Evolutionary conservation across 2,113 vertebrate species (phyloP).

Genomic region (Mesoclemmys tuberculata): DNA sequence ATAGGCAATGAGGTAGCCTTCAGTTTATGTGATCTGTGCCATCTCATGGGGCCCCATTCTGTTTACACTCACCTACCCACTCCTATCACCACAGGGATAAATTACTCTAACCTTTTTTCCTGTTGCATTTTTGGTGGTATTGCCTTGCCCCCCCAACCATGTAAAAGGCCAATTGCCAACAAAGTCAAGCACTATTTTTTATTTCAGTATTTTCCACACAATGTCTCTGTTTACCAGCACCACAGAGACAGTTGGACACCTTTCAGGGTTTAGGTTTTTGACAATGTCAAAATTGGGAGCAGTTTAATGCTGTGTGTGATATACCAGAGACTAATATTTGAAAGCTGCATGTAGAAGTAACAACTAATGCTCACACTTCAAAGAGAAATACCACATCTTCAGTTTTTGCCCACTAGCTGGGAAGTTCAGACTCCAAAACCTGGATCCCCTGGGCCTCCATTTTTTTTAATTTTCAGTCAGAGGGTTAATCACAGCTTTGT

Average conservation of each 20-base stretch:
- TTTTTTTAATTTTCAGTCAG: not conserved
- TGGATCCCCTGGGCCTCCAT: not conserved
- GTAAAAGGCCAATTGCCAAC: not conserved
- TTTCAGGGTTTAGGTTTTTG: constrained; percentile 27
- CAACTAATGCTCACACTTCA: not conserved
- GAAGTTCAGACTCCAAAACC: constrained; percentile 8
- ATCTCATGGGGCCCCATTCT: not conserved
- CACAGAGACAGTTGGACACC: not conserved
- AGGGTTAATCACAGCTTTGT: constrained; percentile 26
- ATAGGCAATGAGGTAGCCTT: not conserved
- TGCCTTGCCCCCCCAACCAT: not conserved
- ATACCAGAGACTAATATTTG: constrained; percentile 40
- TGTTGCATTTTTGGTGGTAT: not conserved
- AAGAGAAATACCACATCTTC: constrained; percentile 8
- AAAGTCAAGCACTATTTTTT: not conserved
- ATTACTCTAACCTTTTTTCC: not conserved
- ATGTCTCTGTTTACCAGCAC: not conserved
- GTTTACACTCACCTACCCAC: not conserved
- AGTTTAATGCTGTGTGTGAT: constrained; percentile 24
- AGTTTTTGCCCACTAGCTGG: not conserved
- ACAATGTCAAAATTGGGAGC: constrained; percentile 37
- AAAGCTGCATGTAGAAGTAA: constrained; percentile 44
- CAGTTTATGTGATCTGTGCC: not conserved
- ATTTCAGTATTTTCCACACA: not conserved
- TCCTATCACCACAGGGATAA: not conserved